A percentile compares a stretch with the other conserved stretches of the same genome.
Conservation (phyloP, 2,797 vertebrate species). For the Smutsia temminckii region DNA sequence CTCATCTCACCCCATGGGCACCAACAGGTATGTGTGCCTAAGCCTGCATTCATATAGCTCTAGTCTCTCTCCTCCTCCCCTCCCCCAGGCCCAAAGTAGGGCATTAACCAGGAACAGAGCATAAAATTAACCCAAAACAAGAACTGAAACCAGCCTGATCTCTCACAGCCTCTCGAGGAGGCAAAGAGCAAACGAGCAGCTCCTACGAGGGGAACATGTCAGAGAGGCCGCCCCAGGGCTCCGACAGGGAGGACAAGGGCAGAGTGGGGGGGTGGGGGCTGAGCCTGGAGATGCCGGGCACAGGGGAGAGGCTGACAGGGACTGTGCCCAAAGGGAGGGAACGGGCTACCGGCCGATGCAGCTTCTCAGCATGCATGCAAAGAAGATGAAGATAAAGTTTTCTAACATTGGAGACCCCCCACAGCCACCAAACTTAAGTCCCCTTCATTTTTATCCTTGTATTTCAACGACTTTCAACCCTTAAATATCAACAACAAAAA, state of each 20-base stretch:
- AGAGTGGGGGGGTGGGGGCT: neutral
- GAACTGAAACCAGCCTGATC: constrained; percentile 53
- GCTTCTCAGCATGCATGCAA: neutral
- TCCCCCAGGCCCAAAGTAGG: neutral
- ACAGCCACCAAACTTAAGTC: neutral
- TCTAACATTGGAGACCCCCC: neutral
- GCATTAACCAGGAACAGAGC: constrained; percentile 42
- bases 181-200: neutral
- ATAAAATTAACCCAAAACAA: neutral
- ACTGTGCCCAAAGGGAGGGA: neutral
- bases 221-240: neutral
- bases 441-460: neutral
- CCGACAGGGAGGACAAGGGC: neutral
- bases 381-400: neutral
- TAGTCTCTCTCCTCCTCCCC: neutral
- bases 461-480: too few species aligned
- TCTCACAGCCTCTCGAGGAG: neutral
- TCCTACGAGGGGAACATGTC: neutral
- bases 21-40: accelerated
- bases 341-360: neutral
- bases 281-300: neutral
- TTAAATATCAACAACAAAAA: too few species aligned
- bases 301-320: neutral
- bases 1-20: neutral
- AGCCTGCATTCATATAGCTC: neutral